A percentile compares a stretch with the other conserved stretches of the same genome.
These are phyloP conservation scores for Prionailurus viverrinus DNA, from an alignment of 2,113 vertebrate genomes.

Conservation along the genomic window DNA sequence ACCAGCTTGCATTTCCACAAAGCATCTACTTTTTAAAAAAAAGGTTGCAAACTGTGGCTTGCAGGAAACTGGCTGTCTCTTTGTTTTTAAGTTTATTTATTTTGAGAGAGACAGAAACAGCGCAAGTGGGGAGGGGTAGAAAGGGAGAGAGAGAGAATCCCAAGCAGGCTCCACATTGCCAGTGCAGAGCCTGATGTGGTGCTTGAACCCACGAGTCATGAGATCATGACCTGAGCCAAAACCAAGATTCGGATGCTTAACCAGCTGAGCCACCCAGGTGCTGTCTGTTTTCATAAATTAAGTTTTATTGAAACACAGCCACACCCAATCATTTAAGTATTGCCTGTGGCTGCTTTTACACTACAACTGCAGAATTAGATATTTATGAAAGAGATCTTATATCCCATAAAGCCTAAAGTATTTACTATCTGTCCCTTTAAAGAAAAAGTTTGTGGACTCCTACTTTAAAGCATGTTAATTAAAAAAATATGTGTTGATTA, in stretches of 20 bases:
- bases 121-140: too few species aligned
- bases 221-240: too few species aligned
- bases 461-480: background rate
- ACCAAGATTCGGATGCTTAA: too few species aligned
- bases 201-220: too few species aligned
- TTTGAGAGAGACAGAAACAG: too few species aligned
- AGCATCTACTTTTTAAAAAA: background rate
- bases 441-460: background rate
- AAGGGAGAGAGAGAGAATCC: too few species aligned
- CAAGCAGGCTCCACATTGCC: too few species aligned
- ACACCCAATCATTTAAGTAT: background rate
- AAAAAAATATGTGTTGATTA: background rate
- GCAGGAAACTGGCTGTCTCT: background rate
- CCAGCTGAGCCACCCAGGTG: too few species aligned
- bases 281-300: background rate
- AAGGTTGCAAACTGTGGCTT: background rate
- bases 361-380: background rate
- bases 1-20: too few species aligned
- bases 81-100: too few species aligned
- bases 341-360: background rate
- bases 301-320: conserved; percentile 24
- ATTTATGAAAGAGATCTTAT: background rate
- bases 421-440: background rate
- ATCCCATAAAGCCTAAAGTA: background rate
- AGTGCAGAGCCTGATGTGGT: too few species aligned